phyloP scores from a whole-genome alignment of 2,797 vertebrate species.

The Poeciliopsis presidionis region DNA sequence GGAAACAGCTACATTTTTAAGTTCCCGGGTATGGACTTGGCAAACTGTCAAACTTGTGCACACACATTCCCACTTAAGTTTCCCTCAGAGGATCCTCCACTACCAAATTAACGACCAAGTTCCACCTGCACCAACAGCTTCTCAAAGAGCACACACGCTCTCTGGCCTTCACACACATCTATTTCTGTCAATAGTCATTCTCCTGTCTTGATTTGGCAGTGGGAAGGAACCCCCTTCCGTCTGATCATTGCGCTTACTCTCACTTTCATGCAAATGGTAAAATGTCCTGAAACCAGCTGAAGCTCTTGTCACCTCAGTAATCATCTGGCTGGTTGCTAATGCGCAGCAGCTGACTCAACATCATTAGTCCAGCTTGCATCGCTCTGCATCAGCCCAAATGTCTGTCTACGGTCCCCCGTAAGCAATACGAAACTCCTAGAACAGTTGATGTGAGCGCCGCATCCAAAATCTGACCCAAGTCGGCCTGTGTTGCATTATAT shows the following conservation, averaged over 20 bases:
- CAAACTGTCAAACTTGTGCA: conserved; percentile 7
- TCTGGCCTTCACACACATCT: conserved; percentile 13
- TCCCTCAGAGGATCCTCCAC: conserved; percentile 45
- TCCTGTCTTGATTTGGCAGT: conserved; percentile 26
- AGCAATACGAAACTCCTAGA: conserved; percentile 47
- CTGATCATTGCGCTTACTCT: conserved; percentile 6
- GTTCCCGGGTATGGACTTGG: conserved; percentile 50
- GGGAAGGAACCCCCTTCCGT: conserved; percentile 4
- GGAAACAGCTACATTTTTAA: conserved; percentile 14
- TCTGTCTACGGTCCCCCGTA: conserved; percentile 67
- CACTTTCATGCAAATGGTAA: conserved; percentile 10
- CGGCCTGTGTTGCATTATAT: conserved; percentile 24
- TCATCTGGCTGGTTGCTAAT: conserved; percentile 72
- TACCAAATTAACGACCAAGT: conserved; percentile 56
- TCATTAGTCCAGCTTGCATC: conserved; percentile 70
- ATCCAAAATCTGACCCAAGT: conserved; percentile 44
- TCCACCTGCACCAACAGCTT: conserved; percentile 67
- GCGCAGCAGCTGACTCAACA: conserved; percentile 79
- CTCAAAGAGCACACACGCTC: conserved; percentile 42
- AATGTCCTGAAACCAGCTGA: conserved; percentile 48
- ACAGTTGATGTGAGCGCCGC: conserved; percentile 37
- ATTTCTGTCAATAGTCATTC: conserved; percentile 26
- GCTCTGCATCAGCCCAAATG: conserved; percentile 58
- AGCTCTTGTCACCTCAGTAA: conserved; percentile 62
- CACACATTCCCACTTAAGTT: conserved; percentile 11